A percentile compares a stretch with the other conserved stretches of the same genome.
Conservation (phyloP, 2,797 vertebrate species). For the Cynodonichthys magdalenae region DNA sequence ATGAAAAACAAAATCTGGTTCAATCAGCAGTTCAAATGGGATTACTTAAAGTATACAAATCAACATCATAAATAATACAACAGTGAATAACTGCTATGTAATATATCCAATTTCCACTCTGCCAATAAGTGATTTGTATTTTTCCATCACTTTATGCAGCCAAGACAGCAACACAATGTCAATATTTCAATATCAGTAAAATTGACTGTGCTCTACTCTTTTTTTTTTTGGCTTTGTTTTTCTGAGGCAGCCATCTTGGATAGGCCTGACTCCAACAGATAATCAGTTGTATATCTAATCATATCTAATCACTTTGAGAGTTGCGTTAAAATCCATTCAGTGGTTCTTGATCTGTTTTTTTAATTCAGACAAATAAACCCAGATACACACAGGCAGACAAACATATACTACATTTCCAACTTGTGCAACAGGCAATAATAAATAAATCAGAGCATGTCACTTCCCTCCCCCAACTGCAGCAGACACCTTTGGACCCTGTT, state of each 20-base stretch:
- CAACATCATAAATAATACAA: neutral
- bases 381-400: neutral
- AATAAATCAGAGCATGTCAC: neutral
- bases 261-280: too few relatives aligned
- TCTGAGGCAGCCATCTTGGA: too few relatives aligned
- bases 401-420: neutral
- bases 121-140: neutral
- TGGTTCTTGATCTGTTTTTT: too few relatives aligned
- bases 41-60: neutral
- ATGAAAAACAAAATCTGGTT: neutral
- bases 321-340: too few relatives aligned
- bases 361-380: neutral
- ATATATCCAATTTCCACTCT: neutral
- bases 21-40: neutral
- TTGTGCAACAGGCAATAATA: neutral
- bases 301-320: too few relatives aligned
- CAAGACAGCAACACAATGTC: neutral
- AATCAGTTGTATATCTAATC: too few relatives aligned
- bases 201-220: too few relatives aligned
- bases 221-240: too few relatives aligned
- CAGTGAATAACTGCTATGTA: neutral
- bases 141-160: neutral
- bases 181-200: too few relatives aligned
- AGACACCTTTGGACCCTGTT: neutral
- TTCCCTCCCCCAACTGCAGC: neutral